These are phyloP conservation scores for Pemphredon lugubris DNA, from an alignment of 2,888 invertebrate genomes.

Conservation along the genomic window DNA sequence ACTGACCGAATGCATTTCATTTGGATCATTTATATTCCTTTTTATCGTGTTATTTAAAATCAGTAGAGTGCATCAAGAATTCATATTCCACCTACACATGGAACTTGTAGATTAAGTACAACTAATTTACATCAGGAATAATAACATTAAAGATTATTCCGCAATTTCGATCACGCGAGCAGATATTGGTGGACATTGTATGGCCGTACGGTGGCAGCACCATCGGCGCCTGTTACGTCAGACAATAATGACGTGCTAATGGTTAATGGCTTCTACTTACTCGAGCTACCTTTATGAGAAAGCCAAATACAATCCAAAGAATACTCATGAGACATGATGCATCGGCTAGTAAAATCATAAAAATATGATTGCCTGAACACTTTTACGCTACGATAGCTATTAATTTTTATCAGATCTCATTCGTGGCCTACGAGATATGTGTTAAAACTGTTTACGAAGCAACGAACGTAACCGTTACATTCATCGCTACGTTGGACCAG, in stretches of 20 bases:
- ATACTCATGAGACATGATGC: conserved; percentile 85
- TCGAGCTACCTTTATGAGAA: conserved; percentile 71
- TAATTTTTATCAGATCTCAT: conserved; percentile 56
- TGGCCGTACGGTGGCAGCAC: conserved; percentile 54
- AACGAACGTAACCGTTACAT: conserved; percentile 64
- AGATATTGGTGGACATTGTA: neutral
- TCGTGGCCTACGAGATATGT: conserved; percentile 63
- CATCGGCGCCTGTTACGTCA: conserved; percentile 63
- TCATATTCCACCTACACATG: too few species aligned
- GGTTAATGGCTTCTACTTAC: conserved; percentile 74
- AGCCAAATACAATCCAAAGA: conserved; percentile 81
- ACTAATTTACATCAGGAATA: conserved; percentile 25
- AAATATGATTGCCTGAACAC: conserved; percentile 82
- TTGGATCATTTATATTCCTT: too few species aligned
- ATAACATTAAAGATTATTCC: conserved; percentile 32
- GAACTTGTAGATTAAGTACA: too few species aligned
- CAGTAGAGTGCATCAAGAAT: too few species aligned
- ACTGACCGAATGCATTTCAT: too few species aligned
- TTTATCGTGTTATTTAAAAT: too few species aligned
- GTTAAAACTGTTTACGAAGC: conserved; percentile 58
- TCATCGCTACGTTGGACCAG: conserved; percentile 66
- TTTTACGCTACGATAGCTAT: conserved; percentile 58
- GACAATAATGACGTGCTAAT: conserved; percentile 65
- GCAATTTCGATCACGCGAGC: conserved; percentile 12
- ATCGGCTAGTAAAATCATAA: conserved; percentile 84